Base-by-base conservation (phyloP, 2,113 vertebrate genomes). In the Chloebia gouldiae region DNA sequence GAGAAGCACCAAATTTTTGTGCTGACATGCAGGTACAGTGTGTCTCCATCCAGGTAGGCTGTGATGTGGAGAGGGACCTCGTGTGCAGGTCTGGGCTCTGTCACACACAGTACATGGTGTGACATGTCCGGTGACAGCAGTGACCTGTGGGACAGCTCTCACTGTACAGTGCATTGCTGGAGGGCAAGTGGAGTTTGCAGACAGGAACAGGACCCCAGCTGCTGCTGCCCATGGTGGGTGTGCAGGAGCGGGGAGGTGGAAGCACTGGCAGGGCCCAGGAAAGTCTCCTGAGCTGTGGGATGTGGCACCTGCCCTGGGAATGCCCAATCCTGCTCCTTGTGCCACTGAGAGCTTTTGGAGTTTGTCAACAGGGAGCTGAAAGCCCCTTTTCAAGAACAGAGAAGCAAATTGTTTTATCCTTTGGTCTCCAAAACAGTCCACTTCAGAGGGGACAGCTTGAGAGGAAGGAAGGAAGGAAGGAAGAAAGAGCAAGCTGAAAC, bases 401-500 rank as follows among this genome's bases (percentile, higher is more conserved):
- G 49, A 81, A 82, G 30, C 30, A 70, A 79, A 42, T 42, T 8
- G 7, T n/a, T 28, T 68, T 69, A 39, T 69, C 86, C 40, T 56
- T 92, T 57, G 37, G 75, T 85, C 45, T 87, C 72, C 40, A 70
- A 84, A 93, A 12, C 25, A 33, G 42, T 59, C 3, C 6, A 50
- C 78, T 73, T 86, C 2, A 0, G 78, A 69, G 59, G 24, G 40
- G 30, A 63, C 37, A 71, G 71, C 51, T 56, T 1, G 11, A 64
- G 57, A 81, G 89, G 89, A 92, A 88, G 88, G 94, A 92, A 88
- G 88, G 94, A 88, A 96, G 86, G 81, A 95, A 96, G 86, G 71
- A 95, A 95, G 88, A 42, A 84, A 42, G 90, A 70, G n/a, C n/a
- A n/a, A n/a, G 50, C 81, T 94, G 93, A 96, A 96, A 96, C 86